Evolutionary conservation across 1,140 invertebrate species (phyloP).

Genomic region (Neodiprion pinetum): DNA sequence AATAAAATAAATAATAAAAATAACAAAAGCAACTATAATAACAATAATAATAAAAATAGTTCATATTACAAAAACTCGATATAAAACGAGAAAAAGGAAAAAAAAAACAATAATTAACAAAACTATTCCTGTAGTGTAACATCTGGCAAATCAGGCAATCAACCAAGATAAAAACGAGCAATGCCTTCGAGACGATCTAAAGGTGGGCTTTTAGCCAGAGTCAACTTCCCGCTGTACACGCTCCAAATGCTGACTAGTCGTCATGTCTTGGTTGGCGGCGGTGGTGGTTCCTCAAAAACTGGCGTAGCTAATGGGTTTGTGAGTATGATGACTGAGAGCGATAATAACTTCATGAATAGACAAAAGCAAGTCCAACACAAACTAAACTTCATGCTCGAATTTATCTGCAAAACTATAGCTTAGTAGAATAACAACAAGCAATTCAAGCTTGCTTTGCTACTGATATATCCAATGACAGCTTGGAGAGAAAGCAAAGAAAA

Average conservation of each 20-base stretch:
- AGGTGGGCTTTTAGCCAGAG: conserved; percentile 78
- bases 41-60: no score
- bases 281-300: conserved; percentile 93
- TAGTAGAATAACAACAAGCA: no score
- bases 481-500: conserved; percentile 13
- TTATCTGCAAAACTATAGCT: no score
- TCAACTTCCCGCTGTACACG: conserved; percentile 93
- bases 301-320: conserved; percentile 96
- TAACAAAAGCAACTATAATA: no score
- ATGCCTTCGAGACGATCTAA: conserved; percentile 61
- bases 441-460: conserved; percentile 11
- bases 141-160: no score
- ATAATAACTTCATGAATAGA: conserved; percentile 8
- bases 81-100: no score
- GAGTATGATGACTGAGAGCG: conserved; percentile 53
- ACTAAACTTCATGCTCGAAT: no score
- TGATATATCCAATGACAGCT: conserved; percentile 11
- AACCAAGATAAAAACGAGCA: no score
- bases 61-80: no score
- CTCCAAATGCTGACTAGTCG: conserved; percentile 89
- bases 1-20: no score
- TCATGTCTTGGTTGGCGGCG: conserved; percentile 93
- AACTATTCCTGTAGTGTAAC: no score
- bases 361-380: conserved; percentile 13
- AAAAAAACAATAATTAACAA: no score